These are phyloP conservation scores for Steinernema hermaphroditum DNA, from an alignment of 2,888 invertebrate species.

Conservation along the genomic window DNA sequence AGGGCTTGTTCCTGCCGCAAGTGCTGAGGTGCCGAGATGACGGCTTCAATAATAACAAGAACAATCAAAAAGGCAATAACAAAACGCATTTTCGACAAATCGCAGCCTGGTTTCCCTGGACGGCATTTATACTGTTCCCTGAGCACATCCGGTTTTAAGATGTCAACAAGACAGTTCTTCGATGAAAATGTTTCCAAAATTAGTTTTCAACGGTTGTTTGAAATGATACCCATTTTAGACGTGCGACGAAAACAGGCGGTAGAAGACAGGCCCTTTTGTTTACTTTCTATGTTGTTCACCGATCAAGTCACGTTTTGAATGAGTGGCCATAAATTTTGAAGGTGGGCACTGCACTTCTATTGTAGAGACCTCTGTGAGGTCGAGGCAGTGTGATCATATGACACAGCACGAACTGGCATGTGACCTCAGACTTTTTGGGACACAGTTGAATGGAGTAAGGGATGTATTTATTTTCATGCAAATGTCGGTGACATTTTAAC, in stretches of 20 bases:
- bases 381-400: too few relatives aligned
- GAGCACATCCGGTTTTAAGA: not conserved
- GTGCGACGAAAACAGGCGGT: not conserved
- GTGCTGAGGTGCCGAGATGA: not conserved
- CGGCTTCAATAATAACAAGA: not conserved
- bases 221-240: not conserved
- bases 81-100: not conserved
- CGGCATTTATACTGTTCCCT: conserved; percentile 4
- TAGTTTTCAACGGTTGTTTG: not conserved
- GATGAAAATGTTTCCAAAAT: not conserved
- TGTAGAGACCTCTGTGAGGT: too few relatives aligned
- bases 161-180: not conserved
- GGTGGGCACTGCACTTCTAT: too few relatives aligned
- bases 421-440: too few relatives aligned
- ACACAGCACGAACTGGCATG: too few relatives aligned
- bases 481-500: too few relatives aligned
- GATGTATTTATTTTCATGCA: too few relatives aligned
- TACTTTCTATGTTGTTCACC: not conserved
- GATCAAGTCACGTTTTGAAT: not conserved
- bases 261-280: not conserved
- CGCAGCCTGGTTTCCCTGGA: not conserved
- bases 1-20: not conserved
- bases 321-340: too few relatives aligned
- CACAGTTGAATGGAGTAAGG: too few relatives aligned
- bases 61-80: not conserved